Evolutionary conservation across 2,113 vertebrate species (phyloP).

Genomic region (Oreochromis aureus): DNA sequence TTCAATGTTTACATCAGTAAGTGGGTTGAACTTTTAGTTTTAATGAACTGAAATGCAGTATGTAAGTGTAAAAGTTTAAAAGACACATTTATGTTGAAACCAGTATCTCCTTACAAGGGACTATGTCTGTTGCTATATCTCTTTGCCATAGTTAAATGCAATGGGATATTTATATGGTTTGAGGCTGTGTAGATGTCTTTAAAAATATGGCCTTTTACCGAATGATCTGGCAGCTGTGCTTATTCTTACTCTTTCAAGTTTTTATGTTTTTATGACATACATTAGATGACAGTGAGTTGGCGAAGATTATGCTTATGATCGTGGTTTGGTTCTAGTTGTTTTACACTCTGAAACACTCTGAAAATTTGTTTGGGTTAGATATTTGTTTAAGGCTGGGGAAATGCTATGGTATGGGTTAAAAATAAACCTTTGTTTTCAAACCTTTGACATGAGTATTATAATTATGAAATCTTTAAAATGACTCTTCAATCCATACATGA

Average conservation of each 20-base stretch:
- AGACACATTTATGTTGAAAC: not conserved
- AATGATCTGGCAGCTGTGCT: not conserved
- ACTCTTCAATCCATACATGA: not conserved
- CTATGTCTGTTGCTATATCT: not conserved
- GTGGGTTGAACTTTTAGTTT: not conserved
- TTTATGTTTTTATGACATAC: not conserved
- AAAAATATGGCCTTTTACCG: not conserved
- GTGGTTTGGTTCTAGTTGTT: not conserved
- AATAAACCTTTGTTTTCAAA: not conserved
- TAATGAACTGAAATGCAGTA: not conserved
- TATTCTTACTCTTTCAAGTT: not conserved
- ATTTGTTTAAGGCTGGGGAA: not conserved
- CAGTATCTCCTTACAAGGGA: accelerated
- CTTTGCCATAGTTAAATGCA: not conserved
- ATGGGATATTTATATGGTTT: not conserved
- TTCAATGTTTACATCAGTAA: not conserved
- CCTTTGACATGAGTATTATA: not conserved
- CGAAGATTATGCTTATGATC: not conserved
- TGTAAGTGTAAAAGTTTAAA: not conserved
- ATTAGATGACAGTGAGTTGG: not conserved
- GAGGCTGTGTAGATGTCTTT: not conserved
- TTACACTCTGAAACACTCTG: not conserved
- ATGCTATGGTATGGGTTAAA: not conserved
- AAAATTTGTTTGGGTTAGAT: not conserved
- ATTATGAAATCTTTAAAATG: not conserved